These are phyloP conservation scores for Brachionus sp. DNA, from an alignment of 1,140 invertebrate species.

Conservation along the genomic window DNA sequence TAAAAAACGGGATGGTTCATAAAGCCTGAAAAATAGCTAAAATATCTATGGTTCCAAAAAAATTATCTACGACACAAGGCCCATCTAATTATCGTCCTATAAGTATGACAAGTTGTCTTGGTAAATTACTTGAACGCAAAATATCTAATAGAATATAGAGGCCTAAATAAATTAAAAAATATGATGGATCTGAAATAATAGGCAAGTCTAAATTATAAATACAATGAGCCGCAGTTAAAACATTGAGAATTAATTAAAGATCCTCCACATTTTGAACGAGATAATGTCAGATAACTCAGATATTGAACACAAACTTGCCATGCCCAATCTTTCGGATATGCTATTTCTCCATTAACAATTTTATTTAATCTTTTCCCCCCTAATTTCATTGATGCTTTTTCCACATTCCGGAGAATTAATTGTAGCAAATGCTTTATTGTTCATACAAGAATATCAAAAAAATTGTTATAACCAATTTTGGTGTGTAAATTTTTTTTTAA, in stretches of 20 bases:
- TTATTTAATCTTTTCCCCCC: background rate
- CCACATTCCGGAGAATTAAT: background rate
- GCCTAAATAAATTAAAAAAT: background rate
- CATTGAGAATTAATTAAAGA: background rate
- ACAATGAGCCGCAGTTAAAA: slow-evolving; percentile 12
- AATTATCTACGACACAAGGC: too few species aligned
- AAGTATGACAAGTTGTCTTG: too few species aligned
- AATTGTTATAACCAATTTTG: background rate
- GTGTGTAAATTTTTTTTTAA: background rate
- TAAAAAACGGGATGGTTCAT: too few species aligned
- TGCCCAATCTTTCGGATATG: background rate
- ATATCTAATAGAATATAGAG: too few species aligned
- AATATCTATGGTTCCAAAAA: too few species aligned
- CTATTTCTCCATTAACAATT: background rate
- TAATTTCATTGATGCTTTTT: background rate
- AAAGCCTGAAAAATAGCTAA: too few species aligned
- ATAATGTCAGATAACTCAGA: background rate
- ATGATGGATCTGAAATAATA: background rate
- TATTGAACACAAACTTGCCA: background rate
- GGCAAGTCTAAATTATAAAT: background rate
- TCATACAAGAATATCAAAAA: background rate
- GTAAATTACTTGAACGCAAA: too few species aligned
- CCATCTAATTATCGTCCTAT: too few species aligned
- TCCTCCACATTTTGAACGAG: background rate
- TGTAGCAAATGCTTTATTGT: background rate